Conservation (phyloP, 1,140 invertebrate genomes). For the Trichomalopsis sarcophagae region DNA sequence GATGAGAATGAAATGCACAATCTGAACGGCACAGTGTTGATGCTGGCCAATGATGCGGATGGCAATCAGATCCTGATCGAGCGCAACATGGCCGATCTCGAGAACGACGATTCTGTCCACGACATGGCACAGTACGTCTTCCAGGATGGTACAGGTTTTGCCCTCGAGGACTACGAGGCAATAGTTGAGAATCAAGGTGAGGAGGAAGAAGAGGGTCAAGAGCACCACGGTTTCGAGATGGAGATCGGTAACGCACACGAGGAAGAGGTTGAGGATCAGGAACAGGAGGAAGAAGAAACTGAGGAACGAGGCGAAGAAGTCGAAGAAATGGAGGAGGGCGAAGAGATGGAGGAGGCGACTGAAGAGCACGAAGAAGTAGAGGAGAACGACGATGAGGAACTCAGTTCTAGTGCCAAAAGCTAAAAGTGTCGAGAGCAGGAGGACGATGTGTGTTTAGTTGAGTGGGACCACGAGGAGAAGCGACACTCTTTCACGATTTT, state of each 20-base stretch:
- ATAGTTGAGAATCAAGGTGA: constrained; percentile 51
- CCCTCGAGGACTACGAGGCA: constrained; percentile 54
- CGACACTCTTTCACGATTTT: constrained; percentile 51
- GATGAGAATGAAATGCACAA: constrained; percentile 65
- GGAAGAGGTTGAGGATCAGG: background rate
- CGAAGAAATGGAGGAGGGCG: constrained; percentile 1
- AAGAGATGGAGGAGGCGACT: background rate
- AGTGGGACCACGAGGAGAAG: constrained; percentile 56
- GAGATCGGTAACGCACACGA: constrained; percentile 24
- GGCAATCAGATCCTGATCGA: constrained; percentile 72
- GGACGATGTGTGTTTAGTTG: constrained; percentile 42
- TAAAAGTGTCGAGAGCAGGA: constrained; percentile 57
- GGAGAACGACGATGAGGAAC: constrained; percentile 57
- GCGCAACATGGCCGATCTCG: constrained; percentile 61
- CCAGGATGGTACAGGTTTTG: constrained; percentile 58
- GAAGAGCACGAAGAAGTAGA: constrained; percentile 42
- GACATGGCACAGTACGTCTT: constrained; percentile 64
- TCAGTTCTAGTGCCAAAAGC: constrained; percentile 65
- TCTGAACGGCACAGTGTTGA: constrained; percentile 69
- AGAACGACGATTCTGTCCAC: constrained; percentile 66
- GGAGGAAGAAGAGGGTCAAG: constrained; percentile 44
- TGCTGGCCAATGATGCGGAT: constrained; percentile 69
- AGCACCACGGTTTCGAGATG: constrained; percentile 37
- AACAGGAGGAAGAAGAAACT: background rate
- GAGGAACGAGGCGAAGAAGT: constrained; percentile 52